Evolutionary conservation across 2,797 vertebrate genomes (phyloP), one percentile per base, ranked within the genome.

Genomic region (Petrocephalus sullivani): DNA sequence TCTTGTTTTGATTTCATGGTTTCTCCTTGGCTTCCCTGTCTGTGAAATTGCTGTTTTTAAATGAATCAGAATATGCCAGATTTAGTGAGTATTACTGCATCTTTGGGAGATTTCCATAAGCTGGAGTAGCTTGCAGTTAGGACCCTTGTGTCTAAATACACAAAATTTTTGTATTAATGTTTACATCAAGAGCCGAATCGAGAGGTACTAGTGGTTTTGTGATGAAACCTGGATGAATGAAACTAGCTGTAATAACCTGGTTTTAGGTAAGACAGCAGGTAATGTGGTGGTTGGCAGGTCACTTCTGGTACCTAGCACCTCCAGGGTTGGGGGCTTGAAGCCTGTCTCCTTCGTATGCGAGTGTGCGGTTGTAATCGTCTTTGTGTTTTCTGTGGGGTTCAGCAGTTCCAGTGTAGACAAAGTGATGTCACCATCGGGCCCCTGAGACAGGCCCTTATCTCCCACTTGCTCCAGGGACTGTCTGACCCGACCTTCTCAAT

Each of bases 81-180:
- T 64, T 21, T 53, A 89, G 86, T 90, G 58, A 89, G 88, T 89
- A 58, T 85, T n/a, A 58, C 21, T 58, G 16, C 7, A 58, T 58
- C 83, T 85, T 10, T 56, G 53, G 83, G 53, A 54, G 21, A 54
- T 14, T 84, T 85, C 33, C 23, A 7, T 51, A 33, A 85, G 54
- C 53, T 54, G 6, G 12, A 57, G 51, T 85, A 51, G 23, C 23
- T 51, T 33, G 53, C 49, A 54, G 12, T 54, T 85, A 53, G 82
- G 23, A 6, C 23, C 4, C 23, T 5, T 12, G 78, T 51, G 19
- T 82, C 46, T 53, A 51, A 49, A 16, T 82, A 19, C 78, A 49
- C 19, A 1, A 23, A 64, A n/a, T 49, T 49, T 53, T 82, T 21
- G 46, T n/a, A n/a, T 51, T 82, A 21, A 49, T 53, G 78, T 21